Conservation (phyloP, 2,888 invertebrate genomes). For the Sinohyriopsis cumingii region DNA sequence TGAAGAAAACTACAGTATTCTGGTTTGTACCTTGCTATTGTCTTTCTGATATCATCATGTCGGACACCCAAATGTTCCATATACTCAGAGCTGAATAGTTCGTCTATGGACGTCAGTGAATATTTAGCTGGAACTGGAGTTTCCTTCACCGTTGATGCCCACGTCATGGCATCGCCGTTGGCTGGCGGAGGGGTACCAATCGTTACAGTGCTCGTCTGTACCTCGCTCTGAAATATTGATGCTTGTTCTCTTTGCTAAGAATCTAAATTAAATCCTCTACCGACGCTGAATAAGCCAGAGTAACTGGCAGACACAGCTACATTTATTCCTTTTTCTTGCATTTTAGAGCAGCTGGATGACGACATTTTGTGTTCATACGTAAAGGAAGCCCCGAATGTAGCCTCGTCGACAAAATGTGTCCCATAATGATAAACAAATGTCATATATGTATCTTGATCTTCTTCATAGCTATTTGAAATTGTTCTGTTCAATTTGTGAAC, state of each 20-base stretch:
- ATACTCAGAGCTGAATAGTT: slow-evolving; percentile 15
- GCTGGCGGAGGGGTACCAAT: slow-evolving; percentile 21
- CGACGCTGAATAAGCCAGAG: slow-evolving; percentile 12
- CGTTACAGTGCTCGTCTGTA: slow-evolving; percentile 16
- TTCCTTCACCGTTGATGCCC: slow-evolving; percentile 23
- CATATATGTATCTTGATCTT: slow-evolving; percentile 3
- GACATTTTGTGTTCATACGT: slow-evolving; percentile 27
- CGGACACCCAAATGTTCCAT: slow-evolving; percentile 13
- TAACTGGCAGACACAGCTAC: slow-evolving; percentile 22
- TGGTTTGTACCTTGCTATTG: slow-evolving; percentile 1
- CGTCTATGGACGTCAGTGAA: slow-evolving; percentile 12
- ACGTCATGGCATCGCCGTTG: slow-evolving; percentile 17
- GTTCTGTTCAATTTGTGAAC: slow-evolving; percentile 11
- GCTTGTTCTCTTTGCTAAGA: slow-evolving; percentile 6
- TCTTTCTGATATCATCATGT: slow-evolving; percentile 5
- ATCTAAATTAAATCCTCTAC: slow-evolving; percentile 10
- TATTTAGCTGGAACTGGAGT: slow-evolving; percentile 19
- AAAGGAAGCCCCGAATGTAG: slow-evolving; percentile 26
- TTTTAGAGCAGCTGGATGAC: slow-evolving; percentile 5
- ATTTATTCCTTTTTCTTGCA: slow-evolving; percentile 10
- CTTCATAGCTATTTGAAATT: background rate
- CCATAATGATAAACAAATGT: slow-evolving; percentile 22
- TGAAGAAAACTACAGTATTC: slow-evolving; percentile 8
- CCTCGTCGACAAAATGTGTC: slow-evolving; percentile 21
- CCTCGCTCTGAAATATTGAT: slow-evolving; percentile 12